Conservation (phyloP, 1,140 invertebrate genomes). For the Diachasma alloeum region DNA sequence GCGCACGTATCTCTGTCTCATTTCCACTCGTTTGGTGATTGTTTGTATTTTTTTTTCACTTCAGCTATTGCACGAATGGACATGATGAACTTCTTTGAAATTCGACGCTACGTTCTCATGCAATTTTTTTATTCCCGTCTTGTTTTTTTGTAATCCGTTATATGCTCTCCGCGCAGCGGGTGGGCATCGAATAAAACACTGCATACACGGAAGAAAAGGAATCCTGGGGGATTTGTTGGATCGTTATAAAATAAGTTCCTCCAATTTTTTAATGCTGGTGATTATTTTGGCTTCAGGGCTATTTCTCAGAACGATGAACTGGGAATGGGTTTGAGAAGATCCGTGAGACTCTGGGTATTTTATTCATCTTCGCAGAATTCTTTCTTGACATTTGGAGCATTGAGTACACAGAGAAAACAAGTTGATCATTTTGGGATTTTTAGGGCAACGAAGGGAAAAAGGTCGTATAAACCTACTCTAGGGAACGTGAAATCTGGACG, state of each 20-base stretch:
- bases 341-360: no score
- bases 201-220: background rate
- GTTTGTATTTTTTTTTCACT: background rate
- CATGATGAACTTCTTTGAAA: slow-evolving; percentile 8
- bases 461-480: no score
- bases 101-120: background rate
- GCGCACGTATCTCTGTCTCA: background rate
- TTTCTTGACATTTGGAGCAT: no score
- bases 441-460: no score
- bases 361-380: no score
- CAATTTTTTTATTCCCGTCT: background rate
- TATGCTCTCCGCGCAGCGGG: background rate
- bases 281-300: background rate
- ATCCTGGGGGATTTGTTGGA: background rate
- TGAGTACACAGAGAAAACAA: no score
- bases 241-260: background rate
- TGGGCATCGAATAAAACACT: background rate
- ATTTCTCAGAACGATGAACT: background rate
- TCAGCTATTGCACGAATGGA: background rate
- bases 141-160: background rate
- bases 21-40: background rate
- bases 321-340: background rate
- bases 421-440: no score
- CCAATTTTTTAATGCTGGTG: background rate
- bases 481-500: no score